Base-by-base conservation (phyloP, 2,888 invertebrate genomes). In the Caenorhabditis sp. region DNA sequence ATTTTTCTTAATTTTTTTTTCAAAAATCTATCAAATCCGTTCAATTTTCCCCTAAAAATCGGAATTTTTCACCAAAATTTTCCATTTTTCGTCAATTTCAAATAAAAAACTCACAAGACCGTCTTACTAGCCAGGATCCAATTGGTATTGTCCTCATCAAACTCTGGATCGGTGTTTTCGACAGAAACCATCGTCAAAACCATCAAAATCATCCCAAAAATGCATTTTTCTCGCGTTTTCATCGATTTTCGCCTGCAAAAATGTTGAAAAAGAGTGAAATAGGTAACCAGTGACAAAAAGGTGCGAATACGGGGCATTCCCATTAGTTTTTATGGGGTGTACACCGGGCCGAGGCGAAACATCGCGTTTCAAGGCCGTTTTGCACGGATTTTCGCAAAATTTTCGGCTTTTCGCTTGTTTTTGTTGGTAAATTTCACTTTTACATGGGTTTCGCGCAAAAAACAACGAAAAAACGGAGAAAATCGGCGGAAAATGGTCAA, bases 311-410 rank as follows among this genome's bases (percentile, higher is more conserved):
- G 50, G 20, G 50, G 40, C 11, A 15, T 40, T 40, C 40, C 40
- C 40, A 40, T 40, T 40, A 40, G 5, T 20, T 50, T 50, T 50
- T 50, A 50, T 50, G 20, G 50, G 20, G 50, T 18, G 20, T 50
- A 1, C 11, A 35, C 11, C 6, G 35, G 35, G 11, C 5, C 35
- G n/a, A n/a, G n/a, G 40, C 40, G 15, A 40, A 40, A 32, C 9
- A 6, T 32, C 32, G 32, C 9, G 32, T 32, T 32, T 32, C 32
- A 9, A 32, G 32, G 32, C 9, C 32, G 32, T 32, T 32, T 32
- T 32, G 32, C 32, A 32, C 32, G 32, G 32, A 32, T 32, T 40
- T 40, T 40, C 13, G 40, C 3, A 13, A 40, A 40, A 40, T 40
- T 40, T 40, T 3, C 15, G 11, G 11, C 5, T 40, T 40, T 40